phyloP scores from a whole-genome alignment of 2,797 vertebrate species.

The Toxotes lorentzi region DNA sequence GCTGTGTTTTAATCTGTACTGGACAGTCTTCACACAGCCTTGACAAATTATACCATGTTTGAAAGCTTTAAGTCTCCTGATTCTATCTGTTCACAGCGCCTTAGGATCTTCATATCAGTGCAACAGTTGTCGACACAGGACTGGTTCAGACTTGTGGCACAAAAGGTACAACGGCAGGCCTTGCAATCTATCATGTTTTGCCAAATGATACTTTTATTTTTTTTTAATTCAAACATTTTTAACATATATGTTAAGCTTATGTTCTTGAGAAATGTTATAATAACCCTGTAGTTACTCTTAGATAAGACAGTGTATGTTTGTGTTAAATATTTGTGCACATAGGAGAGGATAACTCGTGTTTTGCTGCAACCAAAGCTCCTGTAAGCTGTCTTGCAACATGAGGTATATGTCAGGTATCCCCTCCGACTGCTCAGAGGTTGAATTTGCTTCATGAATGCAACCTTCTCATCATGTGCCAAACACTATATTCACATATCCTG shows the following conservation, averaged over 20 bases:
- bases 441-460: slow-evolving; percentile 69
- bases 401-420: slow-evolving; percentile 55
- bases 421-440: slow-evolving; percentile 41
- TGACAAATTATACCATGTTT: not conserved
- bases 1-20: not conserved
- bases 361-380: slow-evolving; percentile 37
- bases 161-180: not conserved
- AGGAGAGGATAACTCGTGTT: slow-evolving; percentile 36
- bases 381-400: slow-evolving; percentile 43
- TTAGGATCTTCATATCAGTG: not conserved
- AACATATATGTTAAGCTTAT: slow-evolving; percentile 12
- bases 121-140: not conserved
- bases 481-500: slow-evolving; percentile 59
- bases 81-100: not conserved
- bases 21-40: not conserved
- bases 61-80: not conserved
- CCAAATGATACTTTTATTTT: not conserved
- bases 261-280: slow-evolving; percentile 23
- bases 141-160: not conserved
- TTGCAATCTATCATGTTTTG: not conserved
- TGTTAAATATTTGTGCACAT: slow-evolving; percentile 62
- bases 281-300: slow-evolving; percentile 22
- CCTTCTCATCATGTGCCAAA: slow-evolving; percentile 73
- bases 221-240: slow-evolving; percentile 7
- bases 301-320: slow-evolving; percentile 42